Conservation (phyloP, 2,113 vertebrate species). For the Peucedramus taeniatus region DNA sequence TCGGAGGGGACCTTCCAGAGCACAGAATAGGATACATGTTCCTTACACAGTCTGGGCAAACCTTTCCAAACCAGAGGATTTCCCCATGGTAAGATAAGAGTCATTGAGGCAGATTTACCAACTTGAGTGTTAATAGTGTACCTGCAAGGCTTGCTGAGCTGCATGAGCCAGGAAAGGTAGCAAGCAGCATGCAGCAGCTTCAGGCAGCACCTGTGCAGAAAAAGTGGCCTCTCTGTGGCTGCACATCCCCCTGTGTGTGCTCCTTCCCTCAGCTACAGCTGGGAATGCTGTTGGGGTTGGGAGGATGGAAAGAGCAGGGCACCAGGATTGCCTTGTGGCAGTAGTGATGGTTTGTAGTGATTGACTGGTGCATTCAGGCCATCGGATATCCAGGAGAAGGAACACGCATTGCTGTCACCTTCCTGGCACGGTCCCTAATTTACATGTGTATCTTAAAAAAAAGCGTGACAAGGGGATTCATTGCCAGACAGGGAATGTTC, state of each 20-base stretch:
- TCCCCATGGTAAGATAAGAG: not conserved
- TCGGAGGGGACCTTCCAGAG: not conserved
- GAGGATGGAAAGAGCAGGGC: not conserved
- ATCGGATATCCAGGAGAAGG: rapidly evolving
- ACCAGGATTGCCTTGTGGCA: not conserved
- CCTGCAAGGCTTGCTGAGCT: not conserved
- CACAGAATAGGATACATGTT: not conserved
- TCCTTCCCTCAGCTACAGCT: not conserved
- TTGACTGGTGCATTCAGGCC: rapidly evolving
- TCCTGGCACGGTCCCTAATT: not conserved
- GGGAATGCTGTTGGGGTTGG: rapidly evolving
- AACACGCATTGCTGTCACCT: rapidly evolving
- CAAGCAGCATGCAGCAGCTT: rapidly evolving
- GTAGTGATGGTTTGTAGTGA: rapidly evolving
- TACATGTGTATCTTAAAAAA: rapidly evolving
- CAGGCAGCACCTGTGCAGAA: not conserved
- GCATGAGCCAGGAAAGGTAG: not conserved
- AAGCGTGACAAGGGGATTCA: not conserved
- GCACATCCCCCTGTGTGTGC: not conserved
- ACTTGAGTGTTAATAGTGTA: not conserved
- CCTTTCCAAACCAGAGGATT: not conserved
- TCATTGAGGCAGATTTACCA: not conserved
- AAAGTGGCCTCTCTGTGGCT: not conserved
- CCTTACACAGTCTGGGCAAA: not conserved
- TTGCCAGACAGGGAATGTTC: not conserved